Evolutionary conservation across 2,888 invertebrate species (phyloP).

Genomic region (Synergus japonicus): DNA sequence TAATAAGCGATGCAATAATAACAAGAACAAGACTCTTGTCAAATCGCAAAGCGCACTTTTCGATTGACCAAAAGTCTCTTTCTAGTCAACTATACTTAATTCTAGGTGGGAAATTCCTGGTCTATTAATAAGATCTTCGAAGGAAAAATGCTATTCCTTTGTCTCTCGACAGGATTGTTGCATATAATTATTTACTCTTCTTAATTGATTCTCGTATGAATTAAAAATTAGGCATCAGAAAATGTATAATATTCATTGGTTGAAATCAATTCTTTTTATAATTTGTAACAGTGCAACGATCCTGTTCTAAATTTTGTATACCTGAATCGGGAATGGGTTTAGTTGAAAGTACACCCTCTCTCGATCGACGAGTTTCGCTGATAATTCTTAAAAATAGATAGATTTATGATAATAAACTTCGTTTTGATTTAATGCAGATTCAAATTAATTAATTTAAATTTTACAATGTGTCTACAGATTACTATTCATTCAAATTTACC

Average conservation of each 20-base stretch:
- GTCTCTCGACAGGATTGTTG: not conserved
- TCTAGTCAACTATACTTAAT: constrained; percentile 33
- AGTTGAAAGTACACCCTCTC: not conserved
- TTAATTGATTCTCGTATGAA: not conserved
- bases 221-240: not conserved
- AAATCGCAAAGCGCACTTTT: not conserved
- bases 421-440: not conserved
- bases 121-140: constrained; percentile 18
- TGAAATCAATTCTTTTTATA: not conserved
- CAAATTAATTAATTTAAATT: not conserved
- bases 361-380: not conserved
- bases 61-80: not conserved
- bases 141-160: not conserved
- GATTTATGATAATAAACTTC: not conserved
- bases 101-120: constrained; percentile 17
- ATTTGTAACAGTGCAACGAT: not conserved
- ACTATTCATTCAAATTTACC: not conserved
- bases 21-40: constrained; percentile 22
- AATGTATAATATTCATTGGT: not conserved
- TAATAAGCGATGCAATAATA: constrained; percentile 22
- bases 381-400: not conserved
- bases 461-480: not conserved
- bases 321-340: not conserved
- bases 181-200: not conserved
- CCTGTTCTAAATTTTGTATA: not conserved